A percentile compares a stretch with the other conserved stretches of the same genome.
phyloP scores from a whole-genome alignment of 2,797 vertebrate species.

The Argentina silus region DNA sequence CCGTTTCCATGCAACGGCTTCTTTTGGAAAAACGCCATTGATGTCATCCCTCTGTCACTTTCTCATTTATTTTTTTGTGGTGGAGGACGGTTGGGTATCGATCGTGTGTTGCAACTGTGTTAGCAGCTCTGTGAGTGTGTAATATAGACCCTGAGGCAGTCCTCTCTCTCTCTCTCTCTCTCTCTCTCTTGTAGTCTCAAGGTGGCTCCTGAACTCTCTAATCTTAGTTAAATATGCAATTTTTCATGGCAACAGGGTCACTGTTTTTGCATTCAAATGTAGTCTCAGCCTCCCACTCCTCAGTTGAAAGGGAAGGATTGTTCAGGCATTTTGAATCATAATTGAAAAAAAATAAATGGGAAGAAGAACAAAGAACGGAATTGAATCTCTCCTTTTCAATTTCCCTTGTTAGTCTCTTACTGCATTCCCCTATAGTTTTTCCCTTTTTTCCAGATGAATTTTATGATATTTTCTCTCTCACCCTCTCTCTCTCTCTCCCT shows the following conservation, averaged over 20 bases:
- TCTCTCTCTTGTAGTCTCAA: conserved; percentile 81
- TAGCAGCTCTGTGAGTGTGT: conserved; percentile 89
- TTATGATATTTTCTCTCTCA: conserved; percentile 85
- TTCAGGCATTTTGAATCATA: conserved; percentile 88
- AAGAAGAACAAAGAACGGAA: conserved; percentile 86
- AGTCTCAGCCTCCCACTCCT: conserved; percentile 81
- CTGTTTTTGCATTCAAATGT: conserved; percentile 85
- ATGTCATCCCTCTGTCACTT: conserved; percentile 88
- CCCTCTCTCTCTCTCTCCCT: conserved; percentile 72
- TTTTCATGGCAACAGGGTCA: conserved; percentile 92
- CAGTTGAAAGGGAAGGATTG: conserved; percentile 74
- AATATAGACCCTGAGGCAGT: conserved; percentile 86
- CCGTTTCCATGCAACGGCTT: conserved; percentile 76
- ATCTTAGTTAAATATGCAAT: conserved; percentile 98
- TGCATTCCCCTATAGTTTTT: conserved; percentile 61
- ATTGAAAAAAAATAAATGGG: conserved; percentile 79
- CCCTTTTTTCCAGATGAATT: conserved; percentile 86
- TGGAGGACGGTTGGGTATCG: conserved; percentile 86
- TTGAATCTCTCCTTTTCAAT: conserved; percentile 84
- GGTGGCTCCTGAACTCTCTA: conserved; percentile 90
- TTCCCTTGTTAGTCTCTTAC: conserved; percentile 86
- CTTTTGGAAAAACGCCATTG: conserved; percentile 79
- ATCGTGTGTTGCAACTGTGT: conserved; percentile 83
- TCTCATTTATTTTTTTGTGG: conserved; percentile 66
- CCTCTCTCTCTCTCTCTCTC: conserved; percentile 37